Evolutionary conservation across 2,113 vertebrate genomes (phyloP), one percentile per base, ranked within the genome.

Genomic region (Elephantulus edwardii): DNA sequence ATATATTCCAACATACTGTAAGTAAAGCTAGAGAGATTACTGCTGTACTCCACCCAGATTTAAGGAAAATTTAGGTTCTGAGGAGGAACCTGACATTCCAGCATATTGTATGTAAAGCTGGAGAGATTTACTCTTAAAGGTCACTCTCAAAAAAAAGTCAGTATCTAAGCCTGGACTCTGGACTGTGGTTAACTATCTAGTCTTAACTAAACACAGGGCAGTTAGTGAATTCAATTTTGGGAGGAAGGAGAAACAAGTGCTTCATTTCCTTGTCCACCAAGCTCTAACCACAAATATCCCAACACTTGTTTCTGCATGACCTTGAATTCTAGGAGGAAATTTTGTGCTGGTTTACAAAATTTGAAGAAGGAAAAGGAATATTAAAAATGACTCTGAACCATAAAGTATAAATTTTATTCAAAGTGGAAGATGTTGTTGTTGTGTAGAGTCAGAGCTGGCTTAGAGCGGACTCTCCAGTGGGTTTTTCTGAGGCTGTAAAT

Each of bases 361-460:
- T 74, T 80, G n/a, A 75, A 64, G 4, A 30, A 70, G 24, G 26
- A 6, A 75, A 89, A 86, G 20, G 11, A 44, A 44, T 6, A 44
- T 72, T 72, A 92, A 91, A 50, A 30, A 70, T 76, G 79, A 86
- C 80, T 38, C 19, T 76, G 52, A 89, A 28, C 38, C 38, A 86
- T 50, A 50, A 81, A 78, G 46, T 64, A 85, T 81, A 91, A 77
- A 26, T 70, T 54, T 40, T 62, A 68, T 60, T n/a, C n/a, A n/a
- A n/a, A n/a, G n/a, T n/a, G n/a, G n/a, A n/a, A n/a, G n/a, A n/a
- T n/a, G n/a, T n/a, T n/a, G n/a, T n/a, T n/a, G n/a, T n/a, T n/a
- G n/a, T n/a, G n/a, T n/a, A n/a, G n/a, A n/a, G n/a, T n/a, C n/a
- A n/a, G n/a, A n/a, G n/a, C n/a, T n/a, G n/a, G n/a, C n/a, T n/a